phyloP scores from a whole-genome alignment of 1,140 invertebrate species.

The Drosophila ogumai region DNA sequence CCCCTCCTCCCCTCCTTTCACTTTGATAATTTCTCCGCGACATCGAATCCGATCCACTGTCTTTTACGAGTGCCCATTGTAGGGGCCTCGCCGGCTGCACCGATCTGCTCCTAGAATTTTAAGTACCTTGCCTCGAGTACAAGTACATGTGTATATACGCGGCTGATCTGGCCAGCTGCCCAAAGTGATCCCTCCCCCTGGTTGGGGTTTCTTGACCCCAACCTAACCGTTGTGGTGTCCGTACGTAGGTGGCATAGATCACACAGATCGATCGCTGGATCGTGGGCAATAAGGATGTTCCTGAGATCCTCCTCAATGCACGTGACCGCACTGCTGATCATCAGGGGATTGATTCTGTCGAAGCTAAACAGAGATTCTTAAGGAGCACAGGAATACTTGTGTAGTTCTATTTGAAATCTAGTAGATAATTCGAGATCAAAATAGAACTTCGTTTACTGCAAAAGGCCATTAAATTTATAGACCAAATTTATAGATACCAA shows the following conservation, averaged over 20 bases:
- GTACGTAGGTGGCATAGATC: slow-evolving; percentile 9
- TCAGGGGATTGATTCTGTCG: not conserved
- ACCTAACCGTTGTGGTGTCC: not conserved
- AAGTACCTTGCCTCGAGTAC: slow-evolving; percentile 44
- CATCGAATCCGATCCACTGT: slow-evolving; percentile 28
- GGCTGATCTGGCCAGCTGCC: slow-evolving; percentile 41
- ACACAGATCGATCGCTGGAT: slow-evolving; percentile 18
- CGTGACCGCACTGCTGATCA: slow-evolving; percentile 38
- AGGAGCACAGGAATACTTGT: not conserved
- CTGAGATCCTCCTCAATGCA: slow-evolving; percentile 21
- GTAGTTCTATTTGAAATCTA: not conserved
- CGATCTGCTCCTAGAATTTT: slow-evolving; percentile 76
- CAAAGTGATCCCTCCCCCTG: slow-evolving; percentile 12
- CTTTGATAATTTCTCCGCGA: slow-evolving; percentile 76
- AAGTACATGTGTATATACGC: slow-evolving; percentile 11
- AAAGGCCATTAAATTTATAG: slow-evolving; percentile 20
- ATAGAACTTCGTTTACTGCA: slow-evolving; percentile 4
- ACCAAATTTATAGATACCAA: no score
- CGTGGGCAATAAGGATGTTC: slow-evolving; percentile 20
- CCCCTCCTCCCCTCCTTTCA: slow-evolving; percentile 46
- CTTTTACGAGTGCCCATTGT: slow-evolving; percentile 31
- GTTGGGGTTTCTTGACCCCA: slow-evolving; percentile 33
- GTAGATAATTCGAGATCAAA: not conserved
- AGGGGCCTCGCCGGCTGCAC: slow-evolving; percentile 32
- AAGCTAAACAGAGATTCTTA: not conserved